Percentiles rank a stretch among this genome's conserved stretches.
Evolutionary conservation across 2,888 invertebrate genomes (phyloP).

Genomic region (Cantharis rustica): DNA sequence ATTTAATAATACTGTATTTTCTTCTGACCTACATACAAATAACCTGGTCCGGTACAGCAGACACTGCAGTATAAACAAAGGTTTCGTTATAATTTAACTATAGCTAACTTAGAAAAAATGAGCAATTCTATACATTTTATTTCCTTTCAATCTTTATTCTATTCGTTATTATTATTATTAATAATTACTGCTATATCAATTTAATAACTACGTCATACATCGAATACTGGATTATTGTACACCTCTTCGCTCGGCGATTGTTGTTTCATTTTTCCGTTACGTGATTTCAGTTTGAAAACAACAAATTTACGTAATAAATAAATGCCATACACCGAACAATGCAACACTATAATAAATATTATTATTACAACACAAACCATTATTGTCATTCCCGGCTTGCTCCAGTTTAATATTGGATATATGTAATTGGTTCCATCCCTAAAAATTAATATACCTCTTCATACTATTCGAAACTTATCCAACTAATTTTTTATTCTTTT

Average conservation of each 20-base stretch:
- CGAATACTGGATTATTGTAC: conserved; percentile 34
- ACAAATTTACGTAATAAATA: conserved; percentile 51
- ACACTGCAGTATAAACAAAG: neutral
- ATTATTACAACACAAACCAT: conserved; percentile 64
- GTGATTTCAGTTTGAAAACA: conserved; percentile 30
- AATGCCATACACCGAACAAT: conserved; percentile 63
- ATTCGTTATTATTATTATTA: too few species aligned
- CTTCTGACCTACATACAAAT: neutral
- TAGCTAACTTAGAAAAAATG: neutral
- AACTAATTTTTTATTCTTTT: too few species aligned
- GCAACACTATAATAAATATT: conserved; percentile 64
- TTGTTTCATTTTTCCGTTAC: neutral
- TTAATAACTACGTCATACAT: neutral
- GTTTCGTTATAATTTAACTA: neutral
- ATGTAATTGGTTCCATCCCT: conserved; percentile 69
- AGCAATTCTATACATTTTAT: neutral
- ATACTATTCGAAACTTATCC: too few species aligned
- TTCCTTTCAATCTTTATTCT: neutral
- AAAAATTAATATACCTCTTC: conserved; percentile 19
- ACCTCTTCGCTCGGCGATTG: conserved; percentile 19
- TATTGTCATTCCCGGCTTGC: conserved; percentile 63
- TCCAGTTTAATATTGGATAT: conserved; percentile 80
- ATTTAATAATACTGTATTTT: neutral
- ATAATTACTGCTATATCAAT: neutral
- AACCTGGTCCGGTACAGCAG: too few species aligned